Evolutionary conservation across 1,140 invertebrate species (phyloP).

Genomic region (Drosophila setifemur): DNA sequence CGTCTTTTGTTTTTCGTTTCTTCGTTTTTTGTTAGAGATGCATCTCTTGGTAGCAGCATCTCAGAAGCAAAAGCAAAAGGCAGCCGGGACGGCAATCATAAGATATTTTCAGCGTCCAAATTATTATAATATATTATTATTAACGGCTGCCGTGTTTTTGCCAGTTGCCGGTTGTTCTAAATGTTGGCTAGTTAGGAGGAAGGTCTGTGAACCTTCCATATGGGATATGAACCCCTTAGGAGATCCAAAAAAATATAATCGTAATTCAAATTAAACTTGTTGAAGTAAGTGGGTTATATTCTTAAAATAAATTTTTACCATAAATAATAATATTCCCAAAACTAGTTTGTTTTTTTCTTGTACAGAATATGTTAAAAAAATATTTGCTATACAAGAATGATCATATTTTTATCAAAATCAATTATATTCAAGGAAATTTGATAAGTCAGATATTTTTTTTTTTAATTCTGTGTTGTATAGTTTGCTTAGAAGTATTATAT

Average conservation of each 20-base stretch:
- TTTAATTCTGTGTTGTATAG: too few relatives aligned
- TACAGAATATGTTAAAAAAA: too few relatives aligned
- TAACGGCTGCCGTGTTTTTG: conserved; percentile 62
- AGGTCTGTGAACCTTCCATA: conserved; percentile 45
- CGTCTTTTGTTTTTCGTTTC: conserved; percentile 40
- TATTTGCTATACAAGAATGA: too few relatives aligned
- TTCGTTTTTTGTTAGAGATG: conserved; percentile 55
- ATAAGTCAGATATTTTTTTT: too few relatives aligned
- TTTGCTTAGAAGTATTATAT: too few relatives aligned
- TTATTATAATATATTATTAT: conserved; percentile 83
- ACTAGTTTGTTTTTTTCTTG: too few relatives aligned
- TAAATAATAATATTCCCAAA: too few relatives aligned
- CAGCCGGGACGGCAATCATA: conserved; percentile 60
- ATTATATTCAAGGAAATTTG: too few relatives aligned
- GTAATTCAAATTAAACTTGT: too few relatives aligned
- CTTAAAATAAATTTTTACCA: too few relatives aligned
- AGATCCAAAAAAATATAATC: neutral
- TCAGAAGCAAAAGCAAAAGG: neutral
- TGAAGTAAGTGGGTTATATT: too few relatives aligned
- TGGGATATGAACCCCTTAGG: neutral
- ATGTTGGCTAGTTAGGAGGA: conserved; percentile 40
- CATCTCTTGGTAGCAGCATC: conserved; percentile 11
- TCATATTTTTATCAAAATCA: too few relatives aligned
- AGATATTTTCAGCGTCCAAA: conserved; percentile 80
- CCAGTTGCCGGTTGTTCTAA: conserved; percentile 22